These are phyloP conservation scores for Syngnathus rostellatus DNA, from an alignment of 2,797 vertebrate genomes.

Conservation along the genomic window DNA sequence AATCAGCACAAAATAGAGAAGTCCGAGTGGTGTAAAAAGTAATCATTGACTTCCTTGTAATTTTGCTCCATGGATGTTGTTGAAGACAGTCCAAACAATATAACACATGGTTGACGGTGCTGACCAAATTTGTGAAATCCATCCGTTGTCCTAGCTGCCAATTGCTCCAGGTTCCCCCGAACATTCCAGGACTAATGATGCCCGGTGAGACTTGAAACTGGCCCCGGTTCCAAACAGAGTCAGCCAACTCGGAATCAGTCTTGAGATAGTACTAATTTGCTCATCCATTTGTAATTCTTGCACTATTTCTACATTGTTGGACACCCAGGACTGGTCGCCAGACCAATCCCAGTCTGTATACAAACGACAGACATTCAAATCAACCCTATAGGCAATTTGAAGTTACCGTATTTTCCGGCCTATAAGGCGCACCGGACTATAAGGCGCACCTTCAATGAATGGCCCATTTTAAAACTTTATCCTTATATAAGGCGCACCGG, in stretches of 20 bases:
- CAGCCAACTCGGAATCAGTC: not conserved
- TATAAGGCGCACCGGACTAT: too few relatives aligned
- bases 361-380: too few relatives aligned
- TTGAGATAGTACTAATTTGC: not conserved
- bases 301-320: not conserved
- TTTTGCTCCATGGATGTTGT: constrained; percentile 7
- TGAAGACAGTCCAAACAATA: not conserved
- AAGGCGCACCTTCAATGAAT: too few relatives aligned
- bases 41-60: constrained; percentile 17
- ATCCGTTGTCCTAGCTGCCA: not conserved
- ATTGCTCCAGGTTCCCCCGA: not conserved
- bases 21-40: constrained; percentile 1
- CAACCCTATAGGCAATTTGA: too few relatives aligned
- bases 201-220: constrained; percentile 1
- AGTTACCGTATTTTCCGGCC: too few relatives aligned
- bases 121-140: not conserved
- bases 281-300: not conserved
- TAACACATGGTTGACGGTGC: not conserved
- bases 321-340: too few relatives aligned
- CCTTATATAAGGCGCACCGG: too few relatives aligned
- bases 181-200: not conserved
- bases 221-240: not conserved
- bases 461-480: too few relatives aligned
- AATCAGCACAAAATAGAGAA: constrained; percentile 18
- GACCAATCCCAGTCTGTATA: too few relatives aligned